Base-by-base conservation (phyloP, 37 sponge, comb jelly and placozoan genomes). In the Bolinopsis microptera region DNA sequence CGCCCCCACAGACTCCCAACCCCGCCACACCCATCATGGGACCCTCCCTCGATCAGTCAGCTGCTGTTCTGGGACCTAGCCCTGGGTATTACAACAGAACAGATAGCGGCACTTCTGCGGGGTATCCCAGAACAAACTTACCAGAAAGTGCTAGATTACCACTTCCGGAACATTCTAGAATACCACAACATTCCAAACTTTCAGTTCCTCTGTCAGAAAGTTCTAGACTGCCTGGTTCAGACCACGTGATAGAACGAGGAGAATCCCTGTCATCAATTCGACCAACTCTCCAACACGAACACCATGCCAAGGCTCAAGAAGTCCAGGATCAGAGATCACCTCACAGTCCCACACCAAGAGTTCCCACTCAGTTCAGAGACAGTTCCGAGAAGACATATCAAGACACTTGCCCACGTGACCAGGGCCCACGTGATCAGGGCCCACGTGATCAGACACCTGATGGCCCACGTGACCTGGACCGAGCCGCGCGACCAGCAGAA, bases 1-100 rank as follows among this genome's bases (percentile, higher is more conserved):
- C 90, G 61, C 90, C 90, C 5, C 90, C 90, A 28, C 61, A 1
- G n/a, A 86, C 90, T 40, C 90, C 90, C 9, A 23, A 39, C 0
- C 61, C 36, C 0, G 36, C 30, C 3, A 86, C 90, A n/a, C 90
- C 90, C 61, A 86, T 86, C 40, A 86, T 86, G 90, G 90, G 90
- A 39, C 90, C 90, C 1, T 86, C 90, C 13, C 32, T 86, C 48
- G 90, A 86, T 9, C 61, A 48, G 13, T 48, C 61, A 48, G 27
- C 31, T 28, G 90, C 61, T 36, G 35, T n/a, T 30, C 61, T 86
- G 61, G 90, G 61, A 0, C 90, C 90, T 2, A 41, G 61, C 61
- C 90, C 90, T 34, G 61, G 61, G 61, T 48, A 48, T 48, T 48
- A 48, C 61, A 48, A 13, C 13, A 48, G 61, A 13, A 18, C 61